Base-by-base conservation (phyloP, 2,888 invertebrate species). In the Mimas tiliae region DNA sequence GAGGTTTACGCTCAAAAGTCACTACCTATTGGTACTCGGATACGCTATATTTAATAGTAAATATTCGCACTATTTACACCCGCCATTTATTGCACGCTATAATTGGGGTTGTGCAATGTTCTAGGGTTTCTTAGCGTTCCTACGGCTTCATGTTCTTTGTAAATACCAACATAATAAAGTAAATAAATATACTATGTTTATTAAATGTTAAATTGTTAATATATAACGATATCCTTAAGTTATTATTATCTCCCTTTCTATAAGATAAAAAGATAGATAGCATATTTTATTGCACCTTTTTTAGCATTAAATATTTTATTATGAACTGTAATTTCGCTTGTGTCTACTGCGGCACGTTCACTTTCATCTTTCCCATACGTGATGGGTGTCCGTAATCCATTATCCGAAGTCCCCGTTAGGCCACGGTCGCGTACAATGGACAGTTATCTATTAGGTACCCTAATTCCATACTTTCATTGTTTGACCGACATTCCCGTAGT, bases 331-430 rank as follows among this genome's bases (percentile, higher is more conserved):
- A 42, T 58, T 16, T 42, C 42, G 12, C 58, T 19, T 16, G 16
- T 12, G 45, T 45, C 45, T 45, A 45, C 38, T 38, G 11, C 58
- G 58, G 12, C 38, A 42, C 58, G 38, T 58, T 58, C 58, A 58
- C 58, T 58, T 58, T 58, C 58, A 58, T 58, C 19, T 38, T 58
- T 58, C 42, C 42, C 58, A 58, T 58, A 42, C 58, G 58, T 58
- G 58, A 58, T 58, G 19, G n/a, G 58, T 42, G 42, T 58, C 8
- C 1, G 19, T 58, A 58, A 58, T 19, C 16, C 42, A 53, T 34
- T 53, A 21, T 19, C 11, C 42, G 12, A 12, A 38, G 42, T 58
- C 7, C 58, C 58, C 19, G 38, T 58, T 42, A 16, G 50, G 7
- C 50, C 6, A 16, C 11, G 11, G n/a, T n/a, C 42, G 42, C 19